Evolutionary conservation across 2,113 vertebrate species (phyloP), one percentile per base, ranked within the genome.

Genomic region (Myrmecophaga tridactyla): DNA sequence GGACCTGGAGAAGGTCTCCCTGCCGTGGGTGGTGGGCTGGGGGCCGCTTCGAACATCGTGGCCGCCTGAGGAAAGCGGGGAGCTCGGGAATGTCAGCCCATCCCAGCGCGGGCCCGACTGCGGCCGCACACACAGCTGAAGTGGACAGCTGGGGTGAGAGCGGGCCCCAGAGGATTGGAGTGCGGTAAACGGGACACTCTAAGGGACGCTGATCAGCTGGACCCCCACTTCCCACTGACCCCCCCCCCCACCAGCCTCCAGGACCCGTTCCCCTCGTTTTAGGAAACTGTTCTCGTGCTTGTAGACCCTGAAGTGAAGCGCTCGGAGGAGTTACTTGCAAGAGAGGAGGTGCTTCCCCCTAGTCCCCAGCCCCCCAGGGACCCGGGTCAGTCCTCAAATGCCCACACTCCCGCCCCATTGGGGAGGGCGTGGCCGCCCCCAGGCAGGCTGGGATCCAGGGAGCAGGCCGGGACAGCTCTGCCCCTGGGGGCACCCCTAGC

Each of bases 371-470:
- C 41, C 51, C 39, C 27, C 23, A 43, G 60, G 41, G 13, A 17
- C 14, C 31, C 43, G 18, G n/a, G 70, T 34, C 62, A 21, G 17
- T 41, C 41, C 48, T 81, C 56, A 58, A 58, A 21, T n/a, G n/a
- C n/a, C n/a, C n/a, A n/a, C n/a, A n/a, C n/a, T n/a, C n/a, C n/a
- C 8, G 17, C 27, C 4, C 2, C 0, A 2, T 23, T 18, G 7
- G 62, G 31, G 36, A 20, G 51, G 29, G 21, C 46, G 8, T 20
- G 21, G 62, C 85, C 15, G 1, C 25, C 27, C 14, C 0, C 4
- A 70, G 78, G 25, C 18, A 7, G 2, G 18, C 3, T 0, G 48
- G 63, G 62, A n/a, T 70, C 8, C 3, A 53, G 51, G 9, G 60
- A 25, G 39, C 17, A 29, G 58, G 11, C 46, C 13, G 4, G 12